Conservation (phyloP, 1,140 invertebrate species). For the Tribolium madens region DNA sequence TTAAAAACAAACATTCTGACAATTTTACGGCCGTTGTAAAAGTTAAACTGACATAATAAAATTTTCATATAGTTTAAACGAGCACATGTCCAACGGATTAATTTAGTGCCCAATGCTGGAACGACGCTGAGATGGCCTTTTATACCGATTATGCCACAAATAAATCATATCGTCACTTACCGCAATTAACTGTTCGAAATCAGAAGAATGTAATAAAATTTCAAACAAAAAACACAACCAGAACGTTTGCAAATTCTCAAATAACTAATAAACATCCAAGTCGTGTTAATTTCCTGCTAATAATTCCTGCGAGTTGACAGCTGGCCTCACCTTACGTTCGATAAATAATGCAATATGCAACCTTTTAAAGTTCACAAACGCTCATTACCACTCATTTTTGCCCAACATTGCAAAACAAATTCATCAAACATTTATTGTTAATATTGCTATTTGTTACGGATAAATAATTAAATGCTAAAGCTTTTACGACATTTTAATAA, state of each 20-base stretch:
- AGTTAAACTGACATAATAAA: slow-evolving; percentile 37
- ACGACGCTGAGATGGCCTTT: background rate
- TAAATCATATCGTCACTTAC: slow-evolving; percentile 23
- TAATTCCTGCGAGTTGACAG: slow-evolving; percentile 13
- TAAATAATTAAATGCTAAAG: slow-evolving; percentile 10
- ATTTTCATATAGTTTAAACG: slow-evolving; percentile 32
- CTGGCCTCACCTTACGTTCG: slow-evolving; percentile 2
- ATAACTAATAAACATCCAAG: slow-evolving; percentile 11
- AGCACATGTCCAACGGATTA: slow-evolving; percentile 7
- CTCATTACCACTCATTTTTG: background rate
- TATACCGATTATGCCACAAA: background rate
- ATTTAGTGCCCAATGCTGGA: slow-evolving; percentile 2
- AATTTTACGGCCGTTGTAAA: slow-evolving; percentile 28
- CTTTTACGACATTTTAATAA: background rate
- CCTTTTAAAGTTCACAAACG: slow-evolving; percentile 25
- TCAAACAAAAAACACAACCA: background rate
- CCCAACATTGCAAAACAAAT: background rate
- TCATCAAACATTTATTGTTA: background rate
- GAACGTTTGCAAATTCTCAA: slow-evolving; percentile 1
- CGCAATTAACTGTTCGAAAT: slow-evolving; percentile 20
- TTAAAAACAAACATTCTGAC: slow-evolving; percentile 39
- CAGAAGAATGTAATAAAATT: background rate
- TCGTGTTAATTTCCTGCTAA: slow-evolving; percentile 34
- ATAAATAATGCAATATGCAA: slow-evolving; percentile 7
- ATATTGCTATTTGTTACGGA: background rate